Evolutionary conservation across 1,140 invertebrate species (phyloP).

Genomic region (Brachionus angularis): DNA sequence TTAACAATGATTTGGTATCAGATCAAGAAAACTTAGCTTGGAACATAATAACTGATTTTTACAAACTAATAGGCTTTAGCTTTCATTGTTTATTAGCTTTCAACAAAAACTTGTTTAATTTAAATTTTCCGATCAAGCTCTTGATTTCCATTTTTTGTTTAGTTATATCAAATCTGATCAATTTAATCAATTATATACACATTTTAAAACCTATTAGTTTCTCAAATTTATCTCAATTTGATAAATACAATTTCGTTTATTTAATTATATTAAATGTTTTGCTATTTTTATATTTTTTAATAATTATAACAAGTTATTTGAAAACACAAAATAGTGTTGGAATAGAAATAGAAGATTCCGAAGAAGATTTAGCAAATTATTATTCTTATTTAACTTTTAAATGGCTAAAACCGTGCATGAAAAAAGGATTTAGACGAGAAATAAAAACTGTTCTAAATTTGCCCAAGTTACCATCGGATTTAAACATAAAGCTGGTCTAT

Average conservation of each 20-base stretch:
- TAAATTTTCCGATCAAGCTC: neutral
- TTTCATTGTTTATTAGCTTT: neutral
- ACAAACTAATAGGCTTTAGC: neutral
- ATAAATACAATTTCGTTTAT: too few relatives aligned
- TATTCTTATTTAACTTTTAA: constrained; percentile 73
- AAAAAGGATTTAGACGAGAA: constrained; percentile 70
- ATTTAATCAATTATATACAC: neutral
- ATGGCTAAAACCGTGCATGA: constrained; percentile 80
- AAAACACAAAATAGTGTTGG: too few relatives aligned
- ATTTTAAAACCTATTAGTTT: neutral
- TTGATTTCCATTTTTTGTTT: neutral
- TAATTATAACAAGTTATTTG: too few relatives aligned
- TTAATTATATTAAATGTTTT: too few relatives aligned
- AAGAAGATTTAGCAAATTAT: constrained; percentile 70
- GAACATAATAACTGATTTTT: neutral
- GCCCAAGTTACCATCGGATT: constrained; percentile 72
- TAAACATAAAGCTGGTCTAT: constrained; percentile 65
- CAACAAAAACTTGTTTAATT: constrained; percentile 11
- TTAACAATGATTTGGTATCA: neutral
- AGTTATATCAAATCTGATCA: neutral
- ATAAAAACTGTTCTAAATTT: constrained; percentile 74
- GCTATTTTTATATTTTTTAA: too few relatives aligned
- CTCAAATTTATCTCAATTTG: neutral
- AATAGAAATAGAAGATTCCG: constrained; percentile 51
- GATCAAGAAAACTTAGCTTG: neutral